A percentile compares a stretch with the other conserved stretches of the same genome.
phyloP scores from a whole-genome alignment of 2,113 vertebrate species.

The Oreotrochilus melanogaster region DNA sequence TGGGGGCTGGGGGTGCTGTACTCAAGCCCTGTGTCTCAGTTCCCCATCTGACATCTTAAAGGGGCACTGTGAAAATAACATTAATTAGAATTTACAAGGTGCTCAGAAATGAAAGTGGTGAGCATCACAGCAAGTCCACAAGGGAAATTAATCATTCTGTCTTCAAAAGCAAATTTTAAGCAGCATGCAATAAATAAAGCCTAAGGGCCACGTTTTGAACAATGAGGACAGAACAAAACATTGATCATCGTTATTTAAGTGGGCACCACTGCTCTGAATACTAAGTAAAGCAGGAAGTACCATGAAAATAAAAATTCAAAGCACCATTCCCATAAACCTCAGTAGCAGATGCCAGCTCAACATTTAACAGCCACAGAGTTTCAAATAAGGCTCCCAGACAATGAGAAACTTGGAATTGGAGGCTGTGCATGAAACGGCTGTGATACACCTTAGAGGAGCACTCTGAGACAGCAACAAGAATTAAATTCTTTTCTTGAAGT shows the following conservation, averaged over 20 bases:
- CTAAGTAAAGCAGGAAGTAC: constrained; percentile 34
- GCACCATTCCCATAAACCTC: neutral
- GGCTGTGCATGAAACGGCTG: neutral
- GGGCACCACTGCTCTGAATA: constrained; percentile 45
- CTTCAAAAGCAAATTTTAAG: constrained; percentile 69
- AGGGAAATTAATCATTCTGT: constrained; percentile 68
- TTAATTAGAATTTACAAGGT: constrained; percentile 69
- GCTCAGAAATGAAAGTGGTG: constrained; percentile 53
- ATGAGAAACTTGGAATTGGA: neutral
- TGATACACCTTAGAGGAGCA: neutral
- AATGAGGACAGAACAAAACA: constrained; percentile 70
- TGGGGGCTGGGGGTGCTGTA: neutral
- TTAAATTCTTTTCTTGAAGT: neutral
- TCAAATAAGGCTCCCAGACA: neutral
- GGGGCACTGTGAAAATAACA: constrained; percentile 31
- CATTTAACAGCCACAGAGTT: neutral
- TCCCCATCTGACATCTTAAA: constrained; percentile 27
- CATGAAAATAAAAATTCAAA: constrained; percentile 35
- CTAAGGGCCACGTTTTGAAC: constrained; percentile 69
- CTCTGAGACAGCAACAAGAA: neutral
- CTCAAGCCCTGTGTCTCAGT: neutral
- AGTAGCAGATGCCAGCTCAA: neutral
- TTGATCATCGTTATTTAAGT: constrained; percentile 67
- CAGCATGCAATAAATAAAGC: constrained; percentile 66
- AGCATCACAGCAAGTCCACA: constrained; percentile 48